A percentile compares a stretch with the other conserved stretches of the same genome.
Conservation (phyloP, 2,888 invertebrate genomes). For the Stramonita haemastoma region DNA sequence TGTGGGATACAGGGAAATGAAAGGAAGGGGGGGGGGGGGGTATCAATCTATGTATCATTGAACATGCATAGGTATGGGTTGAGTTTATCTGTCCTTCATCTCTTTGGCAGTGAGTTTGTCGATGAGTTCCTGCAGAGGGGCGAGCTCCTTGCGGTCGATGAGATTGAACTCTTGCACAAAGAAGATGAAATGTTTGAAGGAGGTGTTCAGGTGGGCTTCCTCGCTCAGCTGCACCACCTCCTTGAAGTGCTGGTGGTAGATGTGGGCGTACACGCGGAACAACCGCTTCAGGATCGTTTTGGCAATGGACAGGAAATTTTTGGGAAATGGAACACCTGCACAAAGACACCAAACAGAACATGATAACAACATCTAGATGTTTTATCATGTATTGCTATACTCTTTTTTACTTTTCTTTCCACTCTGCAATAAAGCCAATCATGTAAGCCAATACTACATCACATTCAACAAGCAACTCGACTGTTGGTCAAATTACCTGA, state of each 20-base stretch:
- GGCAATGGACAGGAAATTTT: slow-evolving; percentile 96
- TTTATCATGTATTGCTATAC: not conserved
- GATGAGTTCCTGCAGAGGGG: slow-evolving; percentile 97
- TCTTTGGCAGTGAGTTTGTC: slow-evolving; percentile 80
- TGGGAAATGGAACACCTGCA: slow-evolving; percentile 96
- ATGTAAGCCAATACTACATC: not conserved
- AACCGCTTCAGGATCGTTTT: slow-evolving; percentile 98
- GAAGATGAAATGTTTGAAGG: slow-evolving; percentile 99
- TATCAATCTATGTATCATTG: not conserved
- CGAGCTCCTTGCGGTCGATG: slow-evolving; percentile 96
- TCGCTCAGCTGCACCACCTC: slow-evolving; percentile 96
- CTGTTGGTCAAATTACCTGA: no score
- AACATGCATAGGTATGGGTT: not conserved
- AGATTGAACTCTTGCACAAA: slow-evolving; percentile 97
- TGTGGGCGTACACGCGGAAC: slow-evolving; percentile 99
- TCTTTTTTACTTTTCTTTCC: not conserved
- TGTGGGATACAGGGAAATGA: not conserved
- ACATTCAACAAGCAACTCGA: no score
- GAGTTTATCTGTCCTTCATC: slow-evolving; percentile 41
- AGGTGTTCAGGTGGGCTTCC: slow-evolving; percentile 99
- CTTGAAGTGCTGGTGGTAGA: slow-evolving; percentile 99
- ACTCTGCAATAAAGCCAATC: not conserved
- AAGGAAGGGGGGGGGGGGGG: not conserved
- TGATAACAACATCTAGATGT: not conserved
- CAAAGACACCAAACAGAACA: slow-evolving; percentile 45